Percentiles rank a stretch among this genome's conserved stretches.
phyloP scores from a whole-genome alignment of 1,140 invertebrate species.

The Steinernema khuongi region DNA sequence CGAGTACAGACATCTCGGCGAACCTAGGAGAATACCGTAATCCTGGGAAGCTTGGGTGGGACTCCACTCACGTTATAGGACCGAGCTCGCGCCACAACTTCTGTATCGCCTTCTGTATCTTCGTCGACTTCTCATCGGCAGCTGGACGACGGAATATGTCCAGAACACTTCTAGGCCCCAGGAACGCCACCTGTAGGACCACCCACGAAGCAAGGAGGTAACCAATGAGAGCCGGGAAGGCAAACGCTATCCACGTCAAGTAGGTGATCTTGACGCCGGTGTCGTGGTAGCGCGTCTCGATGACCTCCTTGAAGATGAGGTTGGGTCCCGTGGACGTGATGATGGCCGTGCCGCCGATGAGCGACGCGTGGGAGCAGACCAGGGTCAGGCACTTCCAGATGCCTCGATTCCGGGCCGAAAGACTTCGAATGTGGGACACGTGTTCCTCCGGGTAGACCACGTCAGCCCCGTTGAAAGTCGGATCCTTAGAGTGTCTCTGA shows the following conservation, averaged over 20 bases:
- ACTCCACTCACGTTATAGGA: conserved; percentile 27
- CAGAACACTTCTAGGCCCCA: conserved; percentile 27
- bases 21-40: conserved; percentile 30
- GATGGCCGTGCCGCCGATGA: conserved; percentile 61
- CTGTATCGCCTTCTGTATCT: conserved; percentile 8
- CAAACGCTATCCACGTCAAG: conserved; percentile 44
- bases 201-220: conserved; percentile 41
- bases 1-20: conserved; percentile 37
- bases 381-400: conserved; percentile 58
- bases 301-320: conserved; percentile 70
- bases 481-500: background rate
- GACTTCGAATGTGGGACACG: background rate
- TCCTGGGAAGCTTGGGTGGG: background rate
- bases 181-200: conserved; percentile 32
- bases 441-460: too few relatives aligned
- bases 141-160: conserved; percentile 24
- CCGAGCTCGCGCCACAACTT: conserved; percentile 26
- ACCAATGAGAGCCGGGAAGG: conserved; percentile 40
- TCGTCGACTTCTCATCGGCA: conserved; percentile 19
- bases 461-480: background rate
- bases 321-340: conserved; percentile 61
- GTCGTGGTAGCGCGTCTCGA: conserved; percentile 34
- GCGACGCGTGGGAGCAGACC: conserved; percentile 59
- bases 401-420: conserved; percentile 17
- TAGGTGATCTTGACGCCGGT: conserved; percentile 34